Evolutionary conservation across 2,797 vertebrate genomes (phyloP), one percentile per base, ranked within the genome.

Genomic region (Zalophus californianus): DNA sequence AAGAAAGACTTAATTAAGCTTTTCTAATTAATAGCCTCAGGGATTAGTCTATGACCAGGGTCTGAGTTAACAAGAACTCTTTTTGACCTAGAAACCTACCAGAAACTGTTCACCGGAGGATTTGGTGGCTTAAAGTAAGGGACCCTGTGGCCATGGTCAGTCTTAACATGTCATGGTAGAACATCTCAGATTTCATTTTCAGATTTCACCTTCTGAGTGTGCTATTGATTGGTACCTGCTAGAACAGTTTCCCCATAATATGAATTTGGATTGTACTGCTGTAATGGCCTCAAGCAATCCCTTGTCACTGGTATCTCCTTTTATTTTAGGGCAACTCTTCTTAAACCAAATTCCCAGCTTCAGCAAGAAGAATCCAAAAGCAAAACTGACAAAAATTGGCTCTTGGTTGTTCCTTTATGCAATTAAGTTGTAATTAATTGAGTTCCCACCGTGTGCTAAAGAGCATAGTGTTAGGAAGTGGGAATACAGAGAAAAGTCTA

Each of bases 311-410:
- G 3, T 52, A 50, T 56, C 73, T 95, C 27, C 62, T 91, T 86
- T 85, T 91, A 89, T 70, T 94, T 96, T 79, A 80, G 35, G 38
- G 7, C 20, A 58, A 79, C 68, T 92, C 54, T 87, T 83, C n/a
- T 77, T 88, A 88, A 93, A 78, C 27, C 52, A n/a, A 41, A 79
- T 79, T 77, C 56, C 68, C 41, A 90, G 23, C 73, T 78, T 91
- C 11, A 62, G 2, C 41, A 68, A 77, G 50, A 91, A 94, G 79
- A 88, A 41, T 75, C 32, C 18, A 94, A 54, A 90, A 94, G 21
- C 54, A 79, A 7, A 94, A 83, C 27, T 83, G 23, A 29, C 78
- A 92, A 70, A 94, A 50, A 54, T 56, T 68, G 92, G 41, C 29
- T 23, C 20, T n/a, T 80, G 21, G 15, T 52, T 52, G 25, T 72